A percentile compares a stretch with the other conserved stretches of the same genome.
Conservation (phyloP, 30 jellyfish, hydroid and myxozoan genomes). For the Mastigias papua region DNA sequence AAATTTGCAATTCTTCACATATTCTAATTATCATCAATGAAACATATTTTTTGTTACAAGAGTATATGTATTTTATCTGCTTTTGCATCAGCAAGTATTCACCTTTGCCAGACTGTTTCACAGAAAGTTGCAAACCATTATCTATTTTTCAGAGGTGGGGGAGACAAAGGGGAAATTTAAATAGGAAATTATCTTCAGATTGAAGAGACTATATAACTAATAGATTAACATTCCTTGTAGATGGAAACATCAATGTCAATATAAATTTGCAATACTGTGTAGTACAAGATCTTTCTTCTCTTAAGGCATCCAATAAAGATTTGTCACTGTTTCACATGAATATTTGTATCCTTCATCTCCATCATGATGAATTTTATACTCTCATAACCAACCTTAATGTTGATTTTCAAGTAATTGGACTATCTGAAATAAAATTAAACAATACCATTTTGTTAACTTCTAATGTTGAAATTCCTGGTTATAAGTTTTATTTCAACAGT, state of each 20-base stretch:
- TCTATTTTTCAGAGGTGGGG: too few relatives aligned
- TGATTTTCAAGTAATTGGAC: not conserved
- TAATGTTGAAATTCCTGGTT: not conserved
- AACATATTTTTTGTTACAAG: too few relatives aligned
- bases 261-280: not conserved
- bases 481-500: not conserved
- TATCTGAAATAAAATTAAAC: not conserved
- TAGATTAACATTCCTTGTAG: too few relatives aligned
- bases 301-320: not conserved
- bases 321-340: not conserved
- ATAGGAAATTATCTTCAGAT: too few relatives aligned
- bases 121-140: too few relatives aligned
- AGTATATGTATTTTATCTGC: too few relatives aligned
- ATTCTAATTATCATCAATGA: too few relatives aligned
- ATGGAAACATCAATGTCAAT: not conserved
- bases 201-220: too few relatives aligned
- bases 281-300: not conserved
- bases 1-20: too few relatives aligned
- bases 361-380: constrained; percentile 1
- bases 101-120: too few relatives aligned
- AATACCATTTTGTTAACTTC: not conserved
- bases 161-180: too few relatives aligned
- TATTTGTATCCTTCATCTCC: not conserved
- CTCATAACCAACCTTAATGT: not conserved
- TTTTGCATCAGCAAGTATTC: too few relatives aligned